Base-by-base conservation (phyloP, 2,888 invertebrate species). In the Clivina fossor region DNA sequence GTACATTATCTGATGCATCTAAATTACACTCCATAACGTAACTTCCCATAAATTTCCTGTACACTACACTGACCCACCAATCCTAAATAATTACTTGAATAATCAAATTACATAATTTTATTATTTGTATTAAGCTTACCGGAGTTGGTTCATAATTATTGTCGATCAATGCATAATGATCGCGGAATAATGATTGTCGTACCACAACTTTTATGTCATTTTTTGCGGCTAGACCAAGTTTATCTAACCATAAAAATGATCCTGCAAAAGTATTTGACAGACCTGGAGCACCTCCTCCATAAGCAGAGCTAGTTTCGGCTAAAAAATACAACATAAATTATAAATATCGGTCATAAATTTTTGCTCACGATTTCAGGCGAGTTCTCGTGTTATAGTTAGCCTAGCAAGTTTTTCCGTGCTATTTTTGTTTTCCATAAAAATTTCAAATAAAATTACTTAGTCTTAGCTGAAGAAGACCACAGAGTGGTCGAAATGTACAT, bases 211-310 rank as follows among this genome's bases (percentile, higher is more conserved):
- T 76, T 24, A 88, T 74, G 28, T 85, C 87, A 62, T 80, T 70
- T 63, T 76, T 77, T 1, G 88, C 85, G 37, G 84, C 77, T 15
- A 84, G 70, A 1, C 88, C 88, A 9, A 89, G 74, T 69, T 89
- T 89, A 64, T 89, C 88, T 30, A 88, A 65, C 88, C 88, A 89
- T 47, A 89, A 74, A 61, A 89, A 88, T 41, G 83, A 82, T 1
- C 81, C 83, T 4, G 86, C 81, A 71, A 79, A 90, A 44, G 80
- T 75, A 68, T 89, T 80, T 0, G 89, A 88, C 2, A 88, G 70
- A 1, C 80, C 79, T 1, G 81, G 79, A 5, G 87, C 85, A 7
- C 90, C 90, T 9, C 88, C 86, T 18, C 89, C 88, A 73, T 82
- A 89, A 2, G 88, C 84, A 44, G 84, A 84, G 56, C 87, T 81